These are phyloP conservation scores for Sphinx pinastri DNA, from an alignment of 2,888 invertebrate species.

Conservation along the genomic window DNA sequence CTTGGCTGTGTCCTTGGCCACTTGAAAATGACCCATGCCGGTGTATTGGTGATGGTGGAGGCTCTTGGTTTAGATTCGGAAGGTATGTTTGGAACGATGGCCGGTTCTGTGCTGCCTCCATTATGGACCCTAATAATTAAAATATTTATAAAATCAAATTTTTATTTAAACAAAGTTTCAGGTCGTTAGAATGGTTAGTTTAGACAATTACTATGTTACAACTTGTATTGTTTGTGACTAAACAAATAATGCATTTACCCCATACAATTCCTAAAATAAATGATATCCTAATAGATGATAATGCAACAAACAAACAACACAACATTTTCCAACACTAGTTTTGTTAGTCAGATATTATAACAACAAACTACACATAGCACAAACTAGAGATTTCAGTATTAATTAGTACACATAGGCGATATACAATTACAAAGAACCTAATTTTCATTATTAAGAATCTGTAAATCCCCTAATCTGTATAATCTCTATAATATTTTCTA, in stretches of 20 bases:
- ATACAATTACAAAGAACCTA: no score
- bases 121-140: slow-evolving; percentile 83
- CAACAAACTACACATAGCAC: neutral
- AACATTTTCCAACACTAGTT: neutral
- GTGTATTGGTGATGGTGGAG: slow-evolving; percentile 57
- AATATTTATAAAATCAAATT: neutral
- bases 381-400: neutral
- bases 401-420: neutral
- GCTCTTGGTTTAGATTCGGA: slow-evolving; percentile 62
- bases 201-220: slow-evolving; percentile 4
- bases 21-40: slow-evolving; percentile 64
- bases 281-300: no score
- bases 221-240: neutral
- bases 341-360: neutral
- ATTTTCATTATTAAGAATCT: no score
- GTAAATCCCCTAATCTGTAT: no score
- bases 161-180: neutral
- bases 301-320: neutral
- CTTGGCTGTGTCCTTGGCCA: slow-evolving; percentile 48
- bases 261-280: neutral
- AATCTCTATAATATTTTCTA: no score
- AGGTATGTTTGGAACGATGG: slow-evolving; percentile 81
- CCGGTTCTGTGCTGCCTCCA: slow-evolving; percentile 88
- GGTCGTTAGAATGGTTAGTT: neutral
- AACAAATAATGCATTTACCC: neutral